Base-by-base conservation (phyloP, 2,797 vertebrate genomes). In the Pogonophryne albipinna region DNA sequence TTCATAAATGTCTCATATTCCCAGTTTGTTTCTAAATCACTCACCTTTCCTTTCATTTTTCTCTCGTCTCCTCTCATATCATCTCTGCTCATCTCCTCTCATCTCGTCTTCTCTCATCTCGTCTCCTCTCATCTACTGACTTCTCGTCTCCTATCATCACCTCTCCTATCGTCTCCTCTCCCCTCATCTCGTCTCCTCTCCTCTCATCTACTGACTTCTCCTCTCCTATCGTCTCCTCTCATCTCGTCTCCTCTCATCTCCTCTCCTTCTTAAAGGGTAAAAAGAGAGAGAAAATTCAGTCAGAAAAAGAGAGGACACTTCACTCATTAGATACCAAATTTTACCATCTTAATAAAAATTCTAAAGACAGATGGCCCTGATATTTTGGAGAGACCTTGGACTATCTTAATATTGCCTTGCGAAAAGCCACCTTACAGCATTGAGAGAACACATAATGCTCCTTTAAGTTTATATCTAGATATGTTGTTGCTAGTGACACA, bases 1-100 rank as follows among this genome's bases (percentile, higher is more conserved):
- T 85, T 87, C 65, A 76, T 80, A 80, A 83, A 69, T 51, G 50
- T 79, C 55, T 71, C 69, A 20, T 56, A 44, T 70, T 84, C 60
- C 64, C 27, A 57, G 45, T 66, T 62, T 78, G 47, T 78, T 44
- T 45, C 66, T n/a, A 17, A 50, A 45, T 71, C 78, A 47, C 47
- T 31, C 47, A 56, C 49, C 53, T 66, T n/a, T 41, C 52, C 49
- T 61, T 42, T 46, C 17, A 10, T 16, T 9, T 27, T 15, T 15
- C 38, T 45, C 58, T 38, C 8, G 19, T 17, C 4, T 52, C 27
- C 15, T 47, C 17, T 50, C 44, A 7, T 63, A 15, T 72, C 31
- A 20, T 41, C 23, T 60, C 9, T 4, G 42, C n/a, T 61, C 49
- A 44, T 19, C 7, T 50, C n/a, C 49, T 50, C 9, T 50, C 49